Conservation (phyloP, 2,797 vertebrate species). For the Todus mexicanus region DNA sequence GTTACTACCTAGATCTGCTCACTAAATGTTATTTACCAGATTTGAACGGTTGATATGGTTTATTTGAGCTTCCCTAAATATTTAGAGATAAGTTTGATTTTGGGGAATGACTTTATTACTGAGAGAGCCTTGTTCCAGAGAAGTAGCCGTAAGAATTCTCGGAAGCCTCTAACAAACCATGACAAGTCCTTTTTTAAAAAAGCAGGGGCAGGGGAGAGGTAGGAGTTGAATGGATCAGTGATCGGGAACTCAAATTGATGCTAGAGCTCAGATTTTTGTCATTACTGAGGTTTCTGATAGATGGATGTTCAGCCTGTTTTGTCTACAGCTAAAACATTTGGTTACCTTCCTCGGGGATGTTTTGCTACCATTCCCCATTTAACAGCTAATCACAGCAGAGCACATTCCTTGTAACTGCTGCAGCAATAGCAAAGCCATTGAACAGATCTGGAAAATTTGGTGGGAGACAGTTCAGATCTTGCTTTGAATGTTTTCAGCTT, state of each 20-base stretch:
- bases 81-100: background rate
- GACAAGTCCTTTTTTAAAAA: background rate
- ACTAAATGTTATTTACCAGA: fast-evolving
- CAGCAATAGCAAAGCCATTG: background rate
- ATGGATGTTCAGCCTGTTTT: background rate
- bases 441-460: background rate
- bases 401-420: background rate
- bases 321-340: background rate
- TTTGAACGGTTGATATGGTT: background rate
- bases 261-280: background rate
- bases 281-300: background rate
- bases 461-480: fast-evolving
- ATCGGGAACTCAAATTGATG: background rate
- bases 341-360: background rate
- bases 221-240: background rate
- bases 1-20: background rate
- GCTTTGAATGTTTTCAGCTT: background rate
- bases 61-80: background rate
- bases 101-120: background rate
- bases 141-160: background rate
- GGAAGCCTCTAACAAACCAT: background rate
- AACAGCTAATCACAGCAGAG: background rate
- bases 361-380: background rate
- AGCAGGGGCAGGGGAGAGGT: too few relatives aligned
- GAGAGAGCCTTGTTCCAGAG: background rate